Base-by-base conservation (phyloP, 2,113 vertebrate species). In the Delphinus delphis region DNA sequence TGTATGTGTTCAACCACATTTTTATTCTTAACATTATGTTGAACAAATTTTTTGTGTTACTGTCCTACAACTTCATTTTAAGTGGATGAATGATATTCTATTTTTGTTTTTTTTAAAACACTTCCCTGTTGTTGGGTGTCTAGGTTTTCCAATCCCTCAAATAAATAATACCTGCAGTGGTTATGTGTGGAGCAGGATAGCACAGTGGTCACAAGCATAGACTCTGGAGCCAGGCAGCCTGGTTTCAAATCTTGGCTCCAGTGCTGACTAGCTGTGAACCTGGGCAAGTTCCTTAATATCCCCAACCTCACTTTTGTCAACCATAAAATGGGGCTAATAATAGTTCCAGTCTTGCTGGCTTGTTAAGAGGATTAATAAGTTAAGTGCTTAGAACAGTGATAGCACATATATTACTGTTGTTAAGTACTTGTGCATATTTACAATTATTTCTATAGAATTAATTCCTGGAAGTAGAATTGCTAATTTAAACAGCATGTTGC, bases 321-420 rank as follows among this genome's bases (percentile, higher is more conserved):
- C n/a, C 50, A 26, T 90, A 79, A 92, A 86, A 82, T 80, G 87
- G 73, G 15, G 47, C 67, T 86, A 70, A 38, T 88, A 81, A 41
- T 70, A 80, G 70, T 76, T 80, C 41, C 5, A 38, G 13, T 63
- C 50, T 95, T 95, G 21, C 47, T 96, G 68, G 65, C 50, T 81
- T 94, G 44, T 93, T 92, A 60, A 93, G 80, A 81, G 58, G 60
- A 86, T 80, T 91, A 84, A 88, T 85, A 33, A 90, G 38, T 94
- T 81, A 33, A 90, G n/a, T 96, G 28, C 88, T 80, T 90, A 90
- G 58, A 90, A 80, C 58, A 76, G 23, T 38, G 53, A 70, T 0
- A 80, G 44, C 28, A 65, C 26, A 18, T 23, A 15, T 63, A 44
- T 83, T 79, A 67, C 28, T 73, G 33, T 65, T 88, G 65, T 92